Conservation (phyloP, 2,113 vertebrate species). For the Sinocyclocheilus rhinocerous region DNA sequence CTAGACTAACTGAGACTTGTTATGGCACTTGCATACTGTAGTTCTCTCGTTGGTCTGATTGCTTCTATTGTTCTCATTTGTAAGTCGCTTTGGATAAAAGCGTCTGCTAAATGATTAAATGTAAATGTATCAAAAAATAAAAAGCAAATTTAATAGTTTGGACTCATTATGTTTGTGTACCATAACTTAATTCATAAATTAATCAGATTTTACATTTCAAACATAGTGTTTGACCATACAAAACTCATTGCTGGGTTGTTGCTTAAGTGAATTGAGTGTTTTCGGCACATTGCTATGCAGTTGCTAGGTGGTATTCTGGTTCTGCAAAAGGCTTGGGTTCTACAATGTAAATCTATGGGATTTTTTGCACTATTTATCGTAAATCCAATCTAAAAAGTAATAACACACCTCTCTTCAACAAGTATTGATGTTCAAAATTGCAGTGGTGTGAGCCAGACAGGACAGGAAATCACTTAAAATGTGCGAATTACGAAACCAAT, state of each 20-base stretch:
- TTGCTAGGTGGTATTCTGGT: neutral
- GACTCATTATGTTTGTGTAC: no score
- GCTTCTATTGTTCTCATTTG: no score
- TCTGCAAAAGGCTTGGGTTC: neutral
- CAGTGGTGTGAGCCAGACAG: neutral
- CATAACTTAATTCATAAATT: neutral
- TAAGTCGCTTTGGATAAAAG: no score
- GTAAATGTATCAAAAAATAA: no score
- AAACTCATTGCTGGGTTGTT: neutral
- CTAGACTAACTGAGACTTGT: no score
- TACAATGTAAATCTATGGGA: neutral
- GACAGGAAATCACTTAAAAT: slow-evolving; percentile 36
- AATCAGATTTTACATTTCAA: neutral
- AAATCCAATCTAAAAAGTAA: neutral
- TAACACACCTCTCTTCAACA: neutral
- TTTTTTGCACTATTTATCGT: neutral
- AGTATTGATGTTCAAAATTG: neutral
- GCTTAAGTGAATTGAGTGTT: neutral
- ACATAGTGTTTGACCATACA: neutral
- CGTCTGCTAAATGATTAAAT: no score
- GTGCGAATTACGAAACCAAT: slow-evolving; percentile 1
- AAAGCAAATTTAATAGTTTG: no score
- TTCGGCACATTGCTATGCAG: neutral
- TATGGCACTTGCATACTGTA: no score
- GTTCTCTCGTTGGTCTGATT: no score